These are phyloP conservation scores for Pseudorectes ferrugineus DNA, from an alignment of 2,113 vertebrate species.

Conservation along the genomic window DNA sequence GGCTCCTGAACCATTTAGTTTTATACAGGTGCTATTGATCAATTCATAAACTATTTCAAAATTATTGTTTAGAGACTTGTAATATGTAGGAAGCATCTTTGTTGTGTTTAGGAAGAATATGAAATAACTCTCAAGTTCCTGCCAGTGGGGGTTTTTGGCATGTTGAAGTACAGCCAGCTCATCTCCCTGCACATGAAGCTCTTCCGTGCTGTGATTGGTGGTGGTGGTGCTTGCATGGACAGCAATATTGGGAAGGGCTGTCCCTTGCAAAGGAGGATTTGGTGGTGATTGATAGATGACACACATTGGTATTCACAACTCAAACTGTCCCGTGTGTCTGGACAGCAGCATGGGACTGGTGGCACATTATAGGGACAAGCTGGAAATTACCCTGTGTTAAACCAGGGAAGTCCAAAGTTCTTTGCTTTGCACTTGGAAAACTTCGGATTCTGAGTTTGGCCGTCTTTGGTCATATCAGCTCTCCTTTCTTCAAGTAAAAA, in stretches of 20 bases:
- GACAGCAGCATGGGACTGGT: background rate
- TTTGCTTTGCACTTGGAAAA: background rate
- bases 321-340: background rate
- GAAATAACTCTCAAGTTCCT: background rate
- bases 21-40: background rate
- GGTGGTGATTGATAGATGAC: background rate
- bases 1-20: background rate
- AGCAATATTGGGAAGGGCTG: fast-evolving
- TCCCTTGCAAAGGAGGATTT: background rate
- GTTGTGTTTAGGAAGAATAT: background rate
- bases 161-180: fast-evolving
- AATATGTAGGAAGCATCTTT: background rate
- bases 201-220: background rate
- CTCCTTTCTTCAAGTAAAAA: background rate
- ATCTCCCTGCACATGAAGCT: fast-evolving
- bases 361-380: fast-evolving
- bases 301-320: background rate
- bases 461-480: background rate
- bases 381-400: background rate
- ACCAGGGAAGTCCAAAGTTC: background rate
- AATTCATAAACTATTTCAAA: background rate
- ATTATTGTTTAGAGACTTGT: background rate
- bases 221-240: fast-evolving
- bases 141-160: background rate
- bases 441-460: background rate